Evolutionary conservation across 2,888 invertebrate genomes (phyloP).

Genomic region (Odontocolon sp.): DNA sequence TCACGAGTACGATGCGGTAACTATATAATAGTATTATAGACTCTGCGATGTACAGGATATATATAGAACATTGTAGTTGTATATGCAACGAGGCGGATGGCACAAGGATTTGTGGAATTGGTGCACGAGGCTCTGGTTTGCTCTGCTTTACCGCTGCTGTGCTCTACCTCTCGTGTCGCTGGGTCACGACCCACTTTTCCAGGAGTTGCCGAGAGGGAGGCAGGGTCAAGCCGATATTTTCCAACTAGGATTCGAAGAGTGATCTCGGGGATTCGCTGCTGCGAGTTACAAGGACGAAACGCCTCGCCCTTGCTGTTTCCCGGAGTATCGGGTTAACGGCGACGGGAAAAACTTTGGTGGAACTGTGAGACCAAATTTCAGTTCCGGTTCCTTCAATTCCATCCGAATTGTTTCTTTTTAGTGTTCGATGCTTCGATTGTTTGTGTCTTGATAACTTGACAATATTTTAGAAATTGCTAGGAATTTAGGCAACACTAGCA

Average conservation of each 20-base stretch:
- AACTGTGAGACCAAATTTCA: too few relatives aligned
- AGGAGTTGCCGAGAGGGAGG: conserved; percentile 43
- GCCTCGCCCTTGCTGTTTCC: not conserved
- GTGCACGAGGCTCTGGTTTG: conserved; percentile 42
- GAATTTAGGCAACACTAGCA: too few relatives aligned
- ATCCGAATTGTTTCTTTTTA: too few relatives aligned
- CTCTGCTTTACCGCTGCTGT: conserved; percentile 35
- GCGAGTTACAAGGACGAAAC: conserved; percentile 41
- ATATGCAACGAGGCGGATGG: conserved; percentile 2
- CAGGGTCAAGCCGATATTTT: conserved; percentile 65
- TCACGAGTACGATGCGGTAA: conserved; percentile 15
- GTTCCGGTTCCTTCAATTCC: too few relatives aligned
- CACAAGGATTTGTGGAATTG: conserved; percentile 50
- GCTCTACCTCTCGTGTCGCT: conserved; percentile 50
- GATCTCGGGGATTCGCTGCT: conserved; percentile 40
- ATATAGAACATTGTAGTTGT: too few relatives aligned
- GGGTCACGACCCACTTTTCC: conserved; percentile 62
- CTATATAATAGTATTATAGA: not conserved
- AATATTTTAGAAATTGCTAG: too few relatives aligned
- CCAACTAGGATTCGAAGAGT: conserved; percentile 57
- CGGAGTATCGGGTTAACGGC: not conserved
- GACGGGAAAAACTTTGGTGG: too few relatives aligned
- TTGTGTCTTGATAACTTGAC: too few relatives aligned
- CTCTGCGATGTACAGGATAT: not conserved
- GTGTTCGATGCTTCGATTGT: too few relatives aligned